Conservation (phyloP, 1,140 invertebrate species). For the Halotydeus destructor region DNA sequence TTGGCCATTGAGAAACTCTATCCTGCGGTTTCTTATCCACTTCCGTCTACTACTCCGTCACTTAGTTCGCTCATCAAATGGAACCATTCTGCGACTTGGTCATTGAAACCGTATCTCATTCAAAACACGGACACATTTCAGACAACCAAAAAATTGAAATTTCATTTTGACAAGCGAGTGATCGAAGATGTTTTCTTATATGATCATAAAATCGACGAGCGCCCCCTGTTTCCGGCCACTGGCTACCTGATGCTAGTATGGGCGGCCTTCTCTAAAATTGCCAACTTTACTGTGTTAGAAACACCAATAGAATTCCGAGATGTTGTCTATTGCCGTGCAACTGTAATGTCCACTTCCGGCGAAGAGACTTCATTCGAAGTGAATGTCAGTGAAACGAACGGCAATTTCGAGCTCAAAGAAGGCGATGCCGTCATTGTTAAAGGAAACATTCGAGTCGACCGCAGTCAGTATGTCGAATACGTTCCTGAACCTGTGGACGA, state of each 20-base stretch:
- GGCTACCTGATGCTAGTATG: slow-evolving; percentile 64
- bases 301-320: slow-evolving; percentile 36
- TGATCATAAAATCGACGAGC: slow-evolving; percentile 79
- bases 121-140: slow-evolving; percentile 9
- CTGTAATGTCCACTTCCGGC: slow-evolving; percentile 29
- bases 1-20: slow-evolving; percentile 30
- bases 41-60: slow-evolving; percentile 25
- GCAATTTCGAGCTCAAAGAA: slow-evolving; percentile 80
- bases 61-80: not conserved
- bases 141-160: slow-evolving; percentile 11
- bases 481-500: slow-evolving; percentile 30
- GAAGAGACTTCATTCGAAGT: slow-evolving; percentile 52
- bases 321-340: slow-evolving; percentile 31
- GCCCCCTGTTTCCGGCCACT: slow-evolving; percentile 81
- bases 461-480: too few species aligned
- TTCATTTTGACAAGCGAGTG: slow-evolving; percentile 31
- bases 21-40: slow-evolving; percentile 24
- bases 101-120: slow-evolving; percentile 50
- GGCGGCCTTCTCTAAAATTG: slow-evolving; percentile 66
- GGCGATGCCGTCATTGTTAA: slow-evolving; percentile 53
- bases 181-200: not conserved
- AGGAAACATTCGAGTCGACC: slow-evolving; percentile 52
- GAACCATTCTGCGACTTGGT: not conserved
- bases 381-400: slow-evolving; percentile 63
- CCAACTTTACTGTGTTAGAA: slow-evolving; percentile 72